These are phyloP conservation scores for Rhopilema esculentum DNA, from an alignment of 30 jellyfish, hydroid and myxozoan genomes.

Conservation along the genomic window DNA sequence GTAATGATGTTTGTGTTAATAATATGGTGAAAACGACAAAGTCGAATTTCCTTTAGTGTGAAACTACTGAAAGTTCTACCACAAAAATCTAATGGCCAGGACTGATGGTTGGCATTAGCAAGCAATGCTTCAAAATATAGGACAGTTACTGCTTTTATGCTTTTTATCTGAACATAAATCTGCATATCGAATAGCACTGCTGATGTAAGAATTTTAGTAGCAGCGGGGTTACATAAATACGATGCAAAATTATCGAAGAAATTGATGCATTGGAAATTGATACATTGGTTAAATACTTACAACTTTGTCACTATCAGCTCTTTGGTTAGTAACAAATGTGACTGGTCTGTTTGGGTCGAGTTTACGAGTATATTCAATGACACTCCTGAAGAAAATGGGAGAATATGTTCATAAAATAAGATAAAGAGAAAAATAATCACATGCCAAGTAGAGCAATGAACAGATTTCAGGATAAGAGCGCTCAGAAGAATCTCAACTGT, in stretches of 20 bases:
- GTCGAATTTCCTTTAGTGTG: too few species aligned
- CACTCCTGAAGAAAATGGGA: constrained; percentile 65
- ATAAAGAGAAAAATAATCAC: neutral
- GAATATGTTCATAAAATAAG: neutral
- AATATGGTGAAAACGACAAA: too few species aligned
- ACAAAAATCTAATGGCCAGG: too few species aligned
- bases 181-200: too few species aligned
- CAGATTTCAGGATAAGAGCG: neutral
- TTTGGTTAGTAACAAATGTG: constrained; percentile 91
- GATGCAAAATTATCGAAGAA: neutral
- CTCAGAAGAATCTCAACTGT: too few species aligned
- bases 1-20: too few species aligned
- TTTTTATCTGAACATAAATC: too few species aligned
- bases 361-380: constrained; percentile 73
- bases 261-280: neutral
- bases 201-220: too few species aligned
- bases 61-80: too few species aligned
- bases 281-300: constrained; percentile 59
- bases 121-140: too few species aligned
- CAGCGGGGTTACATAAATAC: neutral
- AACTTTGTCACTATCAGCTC: constrained; percentile 82
- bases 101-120: too few species aligned
- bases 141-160: too few species aligned
- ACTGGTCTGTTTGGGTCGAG: constrained; percentile 96
- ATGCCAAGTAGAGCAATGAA: neutral